Base-by-base conservation (phyloP, 1,140 invertebrate genomes). In the Rhagoletis pomonella region DNA sequence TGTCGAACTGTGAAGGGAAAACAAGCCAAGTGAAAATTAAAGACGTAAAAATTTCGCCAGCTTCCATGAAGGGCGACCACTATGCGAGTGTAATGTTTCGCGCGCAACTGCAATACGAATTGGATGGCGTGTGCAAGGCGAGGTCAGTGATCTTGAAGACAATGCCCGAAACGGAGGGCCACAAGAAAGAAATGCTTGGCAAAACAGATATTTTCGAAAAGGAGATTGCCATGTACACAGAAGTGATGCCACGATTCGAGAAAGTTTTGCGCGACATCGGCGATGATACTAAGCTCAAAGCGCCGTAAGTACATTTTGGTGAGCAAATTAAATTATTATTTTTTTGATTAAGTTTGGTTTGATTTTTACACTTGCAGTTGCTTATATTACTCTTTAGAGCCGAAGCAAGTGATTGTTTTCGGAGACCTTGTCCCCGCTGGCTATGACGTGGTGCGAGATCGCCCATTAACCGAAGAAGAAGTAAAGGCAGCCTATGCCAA, bases 31-130 rank as follows among this genome's bases (percentile, higher is more conserved):
- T 90, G 0, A 87, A 88, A 12, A 86, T 91, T 3, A 87, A 64
- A 3, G 69, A 86, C 47, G 47, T 89, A 3, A 84, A 89, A 77
- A 88, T 89, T 4, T 88, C 90, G 1, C 91, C 91, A 0, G 91
- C 91, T 0, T 89, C 84, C 64, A 88, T 89, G 17, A 90, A 90
- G 50, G 91, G 90, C 2, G 91, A 92, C 90, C 91, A 92, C 73
- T 92, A 90, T 91, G 91, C 90, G 2, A 92, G 91, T 85, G 58
- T 92, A 2, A 92, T 92, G 90, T 92, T 92, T 17, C 90, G 90
- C 0, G 69, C 87, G 7, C 39, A 0, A 1, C 88, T 88, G 14
- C 69, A 47, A 1, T 89, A 86, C 87, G 6, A 65, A 19, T 1
- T 44, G 14, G 0, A 87, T 73, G 29, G 65, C 58, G 44, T 73